Evolutionary conservation across 1,140 invertebrate genomes (phyloP).

Genomic region (Rhagoletis zephyria): DNA sequence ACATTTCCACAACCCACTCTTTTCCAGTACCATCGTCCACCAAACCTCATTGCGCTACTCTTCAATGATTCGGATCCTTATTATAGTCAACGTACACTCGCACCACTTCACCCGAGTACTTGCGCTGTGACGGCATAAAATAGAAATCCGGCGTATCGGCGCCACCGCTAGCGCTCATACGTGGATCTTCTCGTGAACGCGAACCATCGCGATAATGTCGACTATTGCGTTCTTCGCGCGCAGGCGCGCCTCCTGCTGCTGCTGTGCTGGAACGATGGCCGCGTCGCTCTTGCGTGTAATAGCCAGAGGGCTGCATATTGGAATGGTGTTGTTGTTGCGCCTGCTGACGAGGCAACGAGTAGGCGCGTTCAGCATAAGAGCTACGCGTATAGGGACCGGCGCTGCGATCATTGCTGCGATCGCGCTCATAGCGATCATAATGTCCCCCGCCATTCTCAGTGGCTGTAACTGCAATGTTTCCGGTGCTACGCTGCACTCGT

Average conservation of each 20-base stretch:
- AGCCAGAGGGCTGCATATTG: conserved; percentile 73
- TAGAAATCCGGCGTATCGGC: conserved; percentile 88
- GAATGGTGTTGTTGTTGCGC: conserved; percentile 67
- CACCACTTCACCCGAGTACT: conserved; percentile 93
- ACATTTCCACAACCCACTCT: too few species aligned
- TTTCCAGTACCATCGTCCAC: background rate
- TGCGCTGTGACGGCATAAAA: conserved; percentile 93
- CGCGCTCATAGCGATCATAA: conserved; percentile 60
- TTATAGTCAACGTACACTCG: conserved; percentile 90
- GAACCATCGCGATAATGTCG: conserved; percentile 64
- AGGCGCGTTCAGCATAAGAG: conserved; percentile 71
- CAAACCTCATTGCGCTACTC: background rate
- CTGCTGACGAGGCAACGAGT: conserved; percentile 69
- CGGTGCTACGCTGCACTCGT: conserved; percentile 56
- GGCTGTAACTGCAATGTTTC: conserved; percentile 27
- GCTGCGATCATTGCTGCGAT: conserved; percentile 67
- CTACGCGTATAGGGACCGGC: conserved; percentile 67
- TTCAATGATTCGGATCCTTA: conserved; percentile 75
- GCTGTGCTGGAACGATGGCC: conserved; percentile 55
- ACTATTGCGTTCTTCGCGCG: conserved; percentile 63
- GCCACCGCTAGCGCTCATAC: conserved; percentile 64
- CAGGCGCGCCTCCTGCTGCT: background rate
- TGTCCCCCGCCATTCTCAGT: conserved; percentile 48
- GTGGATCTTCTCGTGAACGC: conserved; percentile 68
- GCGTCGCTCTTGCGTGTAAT: conserved; percentile 73